Evolutionary conservation across 2,797 vertebrate species (phyloP), one percentile per base, ranked within the genome.

Genomic region (Leuciscus waleckii): DNA sequence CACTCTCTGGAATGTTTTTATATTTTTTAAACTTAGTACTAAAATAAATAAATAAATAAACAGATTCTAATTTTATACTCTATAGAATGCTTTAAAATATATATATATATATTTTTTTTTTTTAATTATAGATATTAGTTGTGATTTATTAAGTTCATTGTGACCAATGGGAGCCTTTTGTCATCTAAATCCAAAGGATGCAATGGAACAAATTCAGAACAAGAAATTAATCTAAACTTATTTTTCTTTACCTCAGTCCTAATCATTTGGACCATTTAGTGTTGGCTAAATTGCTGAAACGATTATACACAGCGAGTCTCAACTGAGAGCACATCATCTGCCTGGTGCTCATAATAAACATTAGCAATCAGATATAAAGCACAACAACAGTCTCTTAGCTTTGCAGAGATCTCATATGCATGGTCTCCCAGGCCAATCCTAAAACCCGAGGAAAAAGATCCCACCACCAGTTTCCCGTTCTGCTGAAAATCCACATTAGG

Each of bases 401-500:
- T n/a, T 37, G 29, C 70, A 74, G 70, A 65, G 56, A 39, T 19
- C 74, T 41, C 74, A 84, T 70, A 70, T 58, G 46, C 63, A 77
- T 51, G 13, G 32, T 46, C 8, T 78, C 49, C 65, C 49, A 43
- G 65, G n/a, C 17, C 61, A 54, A 13, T 37, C 74, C 74, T 68
- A 41, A 49, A 75, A 71, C 49, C 75, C 67, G 26, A 56, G 54
- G 67, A 79, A 32, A 76, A 6, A 69, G 54, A 85, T 85, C 56
- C 41, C 26, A 58, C 41, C 26, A 58, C 23, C 75, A 67, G 69
- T 75, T 74, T 86, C 63, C 79, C 65, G 78, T 63, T 81, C 69
- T n/a, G 35, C 78, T 81, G 56, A 81, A 81, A 71, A 76, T 61
- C 51, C 69, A 76, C 61, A 67, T 65, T 65, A 74, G 58, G 54